A percentile compares a stretch with the other conserved stretches of the same genome.
phyloP scores from a whole-genome alignment of 1,140 invertebrate genomes.

The Hermetia illucens region DNA sequence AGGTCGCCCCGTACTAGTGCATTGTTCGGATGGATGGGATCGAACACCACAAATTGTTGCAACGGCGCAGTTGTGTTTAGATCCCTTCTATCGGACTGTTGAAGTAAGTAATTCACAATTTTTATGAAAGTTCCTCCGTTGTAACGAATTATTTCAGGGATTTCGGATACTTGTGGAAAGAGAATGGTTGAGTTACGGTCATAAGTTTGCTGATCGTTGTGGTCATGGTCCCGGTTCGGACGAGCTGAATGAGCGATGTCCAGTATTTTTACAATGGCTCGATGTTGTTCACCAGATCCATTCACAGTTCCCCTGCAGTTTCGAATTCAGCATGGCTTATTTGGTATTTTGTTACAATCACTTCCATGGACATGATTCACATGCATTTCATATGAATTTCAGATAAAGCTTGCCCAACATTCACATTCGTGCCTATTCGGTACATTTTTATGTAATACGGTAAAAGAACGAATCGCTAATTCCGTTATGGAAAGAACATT shows the following conservation, averaged over 20 bases:
- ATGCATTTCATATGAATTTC: slow-evolving; percentile 17
- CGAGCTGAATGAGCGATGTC: slow-evolving; percentile 81
- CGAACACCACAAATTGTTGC: slow-evolving; percentile 89
- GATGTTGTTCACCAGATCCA: slow-evolving; percentile 91
- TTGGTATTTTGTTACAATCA: slow-evolving; percentile 48
- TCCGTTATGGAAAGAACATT: slow-evolving; percentile 58
- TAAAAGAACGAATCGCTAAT: slow-evolving; percentile 54
- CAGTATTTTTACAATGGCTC: slow-evolving; percentile 95
- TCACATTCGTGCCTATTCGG: slow-evolving; percentile 93
- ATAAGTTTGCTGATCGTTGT: slow-evolving; percentile 92
- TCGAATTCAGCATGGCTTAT: slow-evolving; percentile 89
- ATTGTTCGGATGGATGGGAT: slow-evolving; percentile 97
- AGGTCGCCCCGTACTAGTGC: slow-evolving; percentile 81
- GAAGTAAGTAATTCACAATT: slow-evolving; percentile 40
- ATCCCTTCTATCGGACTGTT: slow-evolving; percentile 85
- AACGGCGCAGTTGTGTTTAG: slow-evolving; percentile 78
- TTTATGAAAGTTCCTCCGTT: neutral
- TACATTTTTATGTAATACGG: slow-evolving; percentile 88
- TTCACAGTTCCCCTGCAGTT: slow-evolving; percentile 78
- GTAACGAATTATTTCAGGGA: slow-evolving; percentile 48
- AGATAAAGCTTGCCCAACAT: slow-evolving; percentile 92
- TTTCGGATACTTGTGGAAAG: slow-evolving; percentile 83
- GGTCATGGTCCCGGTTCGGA: slow-evolving; percentile 69
- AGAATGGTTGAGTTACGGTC: slow-evolving; percentile 94
- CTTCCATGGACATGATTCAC: slow-evolving; percentile 3